Evolutionary conservation across 2,797 vertebrate genomes (phyloP), one percentile per base, ranked within the genome.

Genomic region (Enteromius argenteus): DNA sequence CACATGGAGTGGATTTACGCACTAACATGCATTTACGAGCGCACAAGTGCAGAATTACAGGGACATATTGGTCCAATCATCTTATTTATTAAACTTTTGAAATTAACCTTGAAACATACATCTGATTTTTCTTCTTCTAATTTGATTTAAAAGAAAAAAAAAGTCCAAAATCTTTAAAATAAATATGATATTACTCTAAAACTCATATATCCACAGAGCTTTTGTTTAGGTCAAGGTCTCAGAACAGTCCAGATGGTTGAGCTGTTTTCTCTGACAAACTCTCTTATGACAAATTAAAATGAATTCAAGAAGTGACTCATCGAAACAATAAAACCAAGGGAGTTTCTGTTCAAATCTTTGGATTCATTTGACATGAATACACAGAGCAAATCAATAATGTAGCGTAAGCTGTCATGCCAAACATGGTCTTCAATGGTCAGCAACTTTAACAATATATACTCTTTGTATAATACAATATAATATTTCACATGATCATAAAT

Each of bases 261-360:
- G 35, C 49, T 44, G 66, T 71, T 71, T 58, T 9, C 32, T 80
- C 49, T 30, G 51, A 56, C 3, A 14, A 71, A 71, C n/a, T 71
- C 67, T 80, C 35, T 2, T 37, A 19, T 27, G 46, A 37, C 69
- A 30, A 32, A 35, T 42, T 8, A 30, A 58, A 44, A 4, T 35
- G 8, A 81, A 58, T 30, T 58, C 35, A 80, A 56, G 2, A 71
- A 72, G 35, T 81, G 39, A 73, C 53, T 73, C 68, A 81, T 69
- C 6, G 8, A 73, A 21, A 23, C 23, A 71, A 56, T 42, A 44
- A 27, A 80, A 80, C 49, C 32, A 56, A 69, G 21, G 14, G 66
- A 68, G 32, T 39, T 30, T 71, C 67, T 62, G 75, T 44, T 62
- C 37, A 42, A 44, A 21, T 78, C 4, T 44, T 30, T 76, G 32